These are phyloP conservation scores for Scaptomyza pallida DNA, from an alignment of 1,140 invertebrate genomes.

Conservation along the genomic window DNA sequence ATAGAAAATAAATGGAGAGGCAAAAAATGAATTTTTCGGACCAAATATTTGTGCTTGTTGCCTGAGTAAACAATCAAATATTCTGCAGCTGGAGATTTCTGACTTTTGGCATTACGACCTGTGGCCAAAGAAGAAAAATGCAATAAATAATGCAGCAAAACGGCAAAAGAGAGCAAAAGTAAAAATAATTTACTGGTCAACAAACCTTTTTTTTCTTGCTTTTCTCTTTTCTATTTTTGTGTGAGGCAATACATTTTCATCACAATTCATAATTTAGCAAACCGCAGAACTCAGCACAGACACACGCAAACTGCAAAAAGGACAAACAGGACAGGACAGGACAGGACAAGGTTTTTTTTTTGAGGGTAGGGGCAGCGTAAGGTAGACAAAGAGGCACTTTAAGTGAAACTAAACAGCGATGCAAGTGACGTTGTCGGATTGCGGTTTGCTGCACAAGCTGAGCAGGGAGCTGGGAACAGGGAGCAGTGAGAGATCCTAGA, in stretches of 20 bases:
- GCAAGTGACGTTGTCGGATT: conserved; percentile 79
- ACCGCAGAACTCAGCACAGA: conserved; percentile 30
- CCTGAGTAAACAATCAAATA: background rate
- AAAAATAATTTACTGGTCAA: conserved; percentile 39
- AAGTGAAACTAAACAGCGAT: conserved; percentile 81
- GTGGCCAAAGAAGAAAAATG: conserved; percentile 7
- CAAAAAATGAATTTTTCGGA: conserved; percentile 1
- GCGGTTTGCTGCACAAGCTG: conserved; percentile 36
- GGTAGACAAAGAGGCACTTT: conserved; percentile 69
- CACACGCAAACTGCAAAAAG: conserved; percentile 20
- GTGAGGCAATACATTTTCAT: conserved; percentile 50
- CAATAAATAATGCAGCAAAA: conserved; percentile 39
- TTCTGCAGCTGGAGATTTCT: conserved; percentile 1
- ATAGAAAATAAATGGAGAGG: background rate
- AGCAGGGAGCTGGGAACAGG: background rate
- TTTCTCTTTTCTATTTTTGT: no score
- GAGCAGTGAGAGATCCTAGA: conserved; percentile 2
- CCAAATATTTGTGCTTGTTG: conserved; percentile 5
- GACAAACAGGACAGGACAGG: conserved; percentile 13
- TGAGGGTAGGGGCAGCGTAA: background rate
- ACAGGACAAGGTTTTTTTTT: no score
- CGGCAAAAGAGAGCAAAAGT: conserved; percentile 10
- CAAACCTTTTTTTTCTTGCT: conserved; percentile 14
- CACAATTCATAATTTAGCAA: conserved; percentile 59
- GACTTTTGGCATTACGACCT: conserved; percentile 7